These are phyloP conservation scores for Gallirallus australis DNA, from an alignment of 2,797 vertebrate genomes.

Conservation along the genomic window DNA sequence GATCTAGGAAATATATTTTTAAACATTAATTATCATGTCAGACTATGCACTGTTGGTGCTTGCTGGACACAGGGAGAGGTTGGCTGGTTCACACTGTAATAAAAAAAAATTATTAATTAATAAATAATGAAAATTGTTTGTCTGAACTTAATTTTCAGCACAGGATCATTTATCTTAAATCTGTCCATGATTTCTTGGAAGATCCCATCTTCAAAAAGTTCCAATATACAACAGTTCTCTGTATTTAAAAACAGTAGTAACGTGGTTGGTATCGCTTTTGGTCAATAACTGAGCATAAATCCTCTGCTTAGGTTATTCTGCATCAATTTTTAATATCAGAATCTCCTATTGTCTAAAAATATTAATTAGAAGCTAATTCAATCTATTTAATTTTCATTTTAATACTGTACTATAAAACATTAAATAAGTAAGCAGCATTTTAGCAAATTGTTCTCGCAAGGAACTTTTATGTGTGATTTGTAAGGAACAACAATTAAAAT, in stretches of 20 bases:
- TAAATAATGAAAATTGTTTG: not conserved
- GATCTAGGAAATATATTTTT: not conserved
- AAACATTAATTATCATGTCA: not conserved
- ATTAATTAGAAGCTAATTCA: not conserved
- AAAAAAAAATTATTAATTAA: not conserved
- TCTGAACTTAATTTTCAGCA: not conserved
- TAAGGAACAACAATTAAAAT: not conserved
- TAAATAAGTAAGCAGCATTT: not conserved
- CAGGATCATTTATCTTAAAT: not conserved
- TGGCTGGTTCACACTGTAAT: not conserved
- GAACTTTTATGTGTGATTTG: not conserved
- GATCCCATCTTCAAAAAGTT: not conserved
- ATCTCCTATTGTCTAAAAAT: not conserved
- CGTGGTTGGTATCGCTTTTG: not conserved
- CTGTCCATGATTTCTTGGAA: not conserved
- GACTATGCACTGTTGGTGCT: not conserved
- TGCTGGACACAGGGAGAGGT: not conserved
- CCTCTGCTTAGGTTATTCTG: not conserved
- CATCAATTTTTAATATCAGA: not conserved
- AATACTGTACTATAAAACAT: not conserved
- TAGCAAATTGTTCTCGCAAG: not conserved
- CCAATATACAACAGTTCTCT: not conserved
- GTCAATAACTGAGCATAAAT: not conserved
- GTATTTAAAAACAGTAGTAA: not conserved
- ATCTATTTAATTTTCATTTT: not conserved